Evolutionary conservation across 2,797 vertebrate species (phyloP).

Genomic region (Leontopithecus rosalia): DNA sequence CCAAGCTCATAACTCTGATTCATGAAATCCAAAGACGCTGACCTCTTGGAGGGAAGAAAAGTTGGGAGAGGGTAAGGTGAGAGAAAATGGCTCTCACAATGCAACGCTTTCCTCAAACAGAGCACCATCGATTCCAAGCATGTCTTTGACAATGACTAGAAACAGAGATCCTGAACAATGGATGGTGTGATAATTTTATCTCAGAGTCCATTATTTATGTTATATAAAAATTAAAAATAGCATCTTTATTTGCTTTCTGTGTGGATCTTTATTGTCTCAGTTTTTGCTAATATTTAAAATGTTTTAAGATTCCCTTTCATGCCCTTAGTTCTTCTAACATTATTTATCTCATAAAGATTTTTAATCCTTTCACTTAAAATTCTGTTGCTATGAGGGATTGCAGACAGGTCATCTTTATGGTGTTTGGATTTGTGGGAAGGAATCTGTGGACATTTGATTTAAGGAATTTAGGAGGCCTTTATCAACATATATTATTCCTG

Average conservation of each 20-base stretch:
- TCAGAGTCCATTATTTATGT: background rate
- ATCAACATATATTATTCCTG: background rate
- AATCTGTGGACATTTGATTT: background rate
- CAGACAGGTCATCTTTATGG: background rate
- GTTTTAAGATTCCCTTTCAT: conserved; percentile 2
- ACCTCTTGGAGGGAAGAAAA: background rate
- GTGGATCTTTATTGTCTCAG: background rate
- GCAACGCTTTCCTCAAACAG: background rate
- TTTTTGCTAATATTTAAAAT: background rate
- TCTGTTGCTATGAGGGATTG: background rate
- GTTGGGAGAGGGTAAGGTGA: accelerated
- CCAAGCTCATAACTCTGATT: background rate
- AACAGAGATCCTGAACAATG: background rate
- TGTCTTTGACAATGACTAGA: background rate
- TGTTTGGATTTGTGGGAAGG: background rate
- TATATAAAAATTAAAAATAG: background rate
- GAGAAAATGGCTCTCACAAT: background rate
- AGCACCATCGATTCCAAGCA: background rate
- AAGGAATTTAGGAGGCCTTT: background rate
- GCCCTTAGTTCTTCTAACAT: background rate
- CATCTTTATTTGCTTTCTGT: background rate
- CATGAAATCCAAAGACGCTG: background rate
- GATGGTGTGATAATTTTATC: background rate
- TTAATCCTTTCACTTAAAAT: background rate
- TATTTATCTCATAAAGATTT: background rate